Evolutionary conservation across 2,888 invertebrate species (phyloP), one percentile per base, ranked within the genome.

Genomic region (Agrotis puta): DNA sequence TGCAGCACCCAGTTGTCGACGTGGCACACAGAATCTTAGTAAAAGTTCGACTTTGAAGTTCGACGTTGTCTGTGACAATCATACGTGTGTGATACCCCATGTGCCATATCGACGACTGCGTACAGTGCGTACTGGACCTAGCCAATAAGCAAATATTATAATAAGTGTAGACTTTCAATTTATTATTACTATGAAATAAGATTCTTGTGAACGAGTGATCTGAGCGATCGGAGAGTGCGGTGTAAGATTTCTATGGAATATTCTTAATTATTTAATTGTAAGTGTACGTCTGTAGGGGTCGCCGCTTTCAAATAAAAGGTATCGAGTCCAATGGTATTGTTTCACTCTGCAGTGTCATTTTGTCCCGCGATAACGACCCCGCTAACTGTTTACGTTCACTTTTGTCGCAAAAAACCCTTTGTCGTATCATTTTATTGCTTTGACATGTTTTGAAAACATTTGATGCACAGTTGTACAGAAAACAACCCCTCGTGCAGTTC

Each of bases 301-400:
- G 58, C 75, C 74, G 76, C 79, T 88, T 88, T 87, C 79, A 81
- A 90, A 88, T 89, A 90, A 90, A 91, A 85, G 68, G 63, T 81
- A 64, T 82, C 65, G 51, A 83, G 79, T 47, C 70, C 11, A 80
- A 72, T 70, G 53, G 66, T 68, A 77, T 85, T 82, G 85, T 88
- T 86, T 87, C 76, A 84, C 65, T 87, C 70, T 66, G 33, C 56
- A 69, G 56, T 73, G 64, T 67, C 73, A 50, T 82, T 84, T 83
- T 80, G 64, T 70, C 39, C 58, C 65, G 58, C 59, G 71, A 82
- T 81, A 85, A 85, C 77, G 70, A 56, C 45, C 64, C 71, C 39
- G 53, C 65, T 51, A 69, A 33, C 57, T 79, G 83, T 81, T 79
- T 70, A 72, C 77, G 39, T 73, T 45, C 56, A 58, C 59, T 66